Evolutionary conservation across 2,888 invertebrate genomes (phyloP), one percentile per base, ranked within the genome.

Genomic region (Nomada ruficornis): DNA sequence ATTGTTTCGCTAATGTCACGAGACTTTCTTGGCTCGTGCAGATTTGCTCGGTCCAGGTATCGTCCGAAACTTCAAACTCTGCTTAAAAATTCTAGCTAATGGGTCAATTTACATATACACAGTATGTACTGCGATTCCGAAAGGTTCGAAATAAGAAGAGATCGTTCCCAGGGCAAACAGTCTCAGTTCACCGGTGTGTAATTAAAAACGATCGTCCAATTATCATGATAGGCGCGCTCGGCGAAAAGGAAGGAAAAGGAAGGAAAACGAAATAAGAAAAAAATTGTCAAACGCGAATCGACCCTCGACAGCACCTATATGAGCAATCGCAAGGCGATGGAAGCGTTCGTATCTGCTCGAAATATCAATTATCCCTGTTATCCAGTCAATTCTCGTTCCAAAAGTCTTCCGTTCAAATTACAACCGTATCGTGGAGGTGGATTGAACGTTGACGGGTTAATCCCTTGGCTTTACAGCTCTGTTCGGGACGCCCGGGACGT

Each of bases 371-470:
- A 84, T 75, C 67, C 77, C 60, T 44, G 55, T 68, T 59, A 63
- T 54, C 42, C 44, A 63, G 64, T 52, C 63, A 69, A 76, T 80
- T 60, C 55, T 67, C 50, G 64, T 79, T 47, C 71, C 77, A 59
- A 84, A 82, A 84, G 64, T 67, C 71, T 60, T 42, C 20, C 78
- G 71, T 69, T 78, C 70, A 85, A 87, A 87, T 87, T 85, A 87
- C 85, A 69, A 80, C 77, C 80, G 57, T 68, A 65, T 52, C 68
- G 42, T 18, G 9, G 44, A n/a, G 13, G 13, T 47, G 23, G 20
- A 71, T 52, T 20, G 63, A 13, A 62, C 63, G 82, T 85, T 88
- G 88, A 88, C 88, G 86, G 82, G 86, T 88, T 88, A 88, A 88
- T 88, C 88, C 81, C 63, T 59, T 68, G 71, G 77, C 69, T 86